These are phyloP conservation scores for Steromphala cineraria DNA, from an alignment of 2,888 invertebrate genomes.

Conservation along the genomic window DNA sequence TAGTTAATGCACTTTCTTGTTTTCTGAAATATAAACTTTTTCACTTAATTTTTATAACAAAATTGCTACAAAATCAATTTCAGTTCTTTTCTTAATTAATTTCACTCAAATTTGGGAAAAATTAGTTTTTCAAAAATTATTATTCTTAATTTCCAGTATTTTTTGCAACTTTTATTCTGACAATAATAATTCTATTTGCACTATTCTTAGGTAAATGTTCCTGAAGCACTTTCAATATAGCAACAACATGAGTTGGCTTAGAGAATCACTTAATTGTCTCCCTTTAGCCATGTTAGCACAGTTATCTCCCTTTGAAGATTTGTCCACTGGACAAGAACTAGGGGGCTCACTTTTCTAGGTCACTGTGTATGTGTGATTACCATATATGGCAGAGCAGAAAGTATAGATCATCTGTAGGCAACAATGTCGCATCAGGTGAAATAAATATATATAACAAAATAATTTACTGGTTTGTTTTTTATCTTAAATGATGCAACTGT, in stretches of 20 bases:
- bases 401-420: constrained; percentile 18
- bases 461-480: too few species aligned
- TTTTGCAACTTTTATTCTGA: too few species aligned
- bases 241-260: too few species aligned
- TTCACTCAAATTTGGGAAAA: too few species aligned
- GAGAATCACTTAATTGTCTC: too few species aligned
- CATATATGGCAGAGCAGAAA: constrained; percentile 15
- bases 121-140: too few species aligned
- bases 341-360: neutral
- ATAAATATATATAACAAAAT: constrained; percentile 3
- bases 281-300: neutral
- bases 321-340: neutral
- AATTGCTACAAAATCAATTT: too few species aligned
- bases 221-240: neutral
- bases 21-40: neutral
- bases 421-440: constrained; percentile 13
- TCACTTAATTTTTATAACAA: too few species aligned
- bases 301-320: neutral
- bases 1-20: neutral
- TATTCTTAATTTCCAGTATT: too few species aligned
- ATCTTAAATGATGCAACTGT: too few species aligned
- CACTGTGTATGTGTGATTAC: constrained; percentile 12
- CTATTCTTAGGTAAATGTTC: neutral
- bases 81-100: too few species aligned
- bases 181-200: neutral